Conservation (phyloP, 2,888 invertebrate genomes). For the Drosophila stalkeri region DNA sequence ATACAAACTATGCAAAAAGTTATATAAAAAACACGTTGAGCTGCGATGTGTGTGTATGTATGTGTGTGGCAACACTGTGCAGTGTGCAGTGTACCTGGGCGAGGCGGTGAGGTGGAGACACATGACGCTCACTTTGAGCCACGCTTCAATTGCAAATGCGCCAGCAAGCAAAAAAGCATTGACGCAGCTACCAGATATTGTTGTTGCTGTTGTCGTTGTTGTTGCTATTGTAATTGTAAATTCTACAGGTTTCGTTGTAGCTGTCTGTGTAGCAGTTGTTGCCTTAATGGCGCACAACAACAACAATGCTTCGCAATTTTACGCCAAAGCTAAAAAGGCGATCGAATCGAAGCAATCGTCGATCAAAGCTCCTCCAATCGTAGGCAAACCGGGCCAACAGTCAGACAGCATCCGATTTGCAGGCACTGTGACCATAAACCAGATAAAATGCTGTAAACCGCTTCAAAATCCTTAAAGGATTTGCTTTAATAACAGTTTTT, state of each 20-base stretch:
- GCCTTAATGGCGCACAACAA: slow-evolving; percentile 66
- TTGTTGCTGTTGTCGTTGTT: slow-evolving; percentile 45
- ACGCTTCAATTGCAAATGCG: slow-evolving; percentile 80
- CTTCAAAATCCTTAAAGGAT: slow-evolving; percentile 1
- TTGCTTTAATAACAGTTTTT: not conserved
- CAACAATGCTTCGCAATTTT: slow-evolving; percentile 67
- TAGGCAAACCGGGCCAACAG: slow-evolving; percentile 67
- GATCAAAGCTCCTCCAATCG: slow-evolving; percentile 58
- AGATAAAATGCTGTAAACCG: not conserved
- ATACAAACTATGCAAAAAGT: slow-evolving; percentile 66
- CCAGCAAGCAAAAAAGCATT: slow-evolving; percentile 65
- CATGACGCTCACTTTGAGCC: slow-evolving; percentile 67
- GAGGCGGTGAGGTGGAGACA: slow-evolving; percentile 12
- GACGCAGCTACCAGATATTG: slow-evolving; percentile 62
- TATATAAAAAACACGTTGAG: slow-evolving; percentile 72
- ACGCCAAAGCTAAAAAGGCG: slow-evolving; percentile 77
- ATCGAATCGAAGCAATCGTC: slow-evolving; percentile 70
- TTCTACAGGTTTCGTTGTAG: slow-evolving; percentile 73
- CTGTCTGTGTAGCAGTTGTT: slow-evolving; percentile 59
- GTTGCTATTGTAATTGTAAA: slow-evolving; percentile 72
- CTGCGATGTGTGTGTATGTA: slow-evolving; percentile 17
- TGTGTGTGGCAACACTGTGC: slow-evolving; percentile 10
- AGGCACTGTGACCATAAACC: slow-evolving; percentile 38
- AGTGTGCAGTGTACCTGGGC: slow-evolving; percentile 2
- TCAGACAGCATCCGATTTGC: slow-evolving; percentile 30